Percentiles rank a stretch among this genome's conserved stretches.
These are phyloP conservation scores for Elephas maximus DNA, from an alignment of 2,113 vertebrate species.

Conservation along the genomic window DNA sequence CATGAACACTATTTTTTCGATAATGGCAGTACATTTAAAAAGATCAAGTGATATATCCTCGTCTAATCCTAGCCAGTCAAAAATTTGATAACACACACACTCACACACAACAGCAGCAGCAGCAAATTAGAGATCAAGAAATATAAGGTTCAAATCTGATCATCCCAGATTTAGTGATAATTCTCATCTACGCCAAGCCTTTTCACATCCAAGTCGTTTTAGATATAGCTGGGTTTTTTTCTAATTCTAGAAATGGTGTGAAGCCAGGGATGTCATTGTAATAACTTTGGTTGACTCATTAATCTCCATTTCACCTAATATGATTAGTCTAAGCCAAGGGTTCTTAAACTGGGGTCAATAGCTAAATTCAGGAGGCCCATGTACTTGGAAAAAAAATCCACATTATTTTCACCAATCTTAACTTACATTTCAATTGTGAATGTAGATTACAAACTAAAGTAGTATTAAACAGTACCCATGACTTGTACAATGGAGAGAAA, in stretches of 20 bases:
- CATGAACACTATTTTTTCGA: slow-evolving; percentile 21
- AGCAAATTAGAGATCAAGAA: slow-evolving; percentile 32
- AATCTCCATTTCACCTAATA: slow-evolving; percentile 20
- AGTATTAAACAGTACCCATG: background rate
- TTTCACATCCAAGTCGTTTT: slow-evolving; percentile 56
- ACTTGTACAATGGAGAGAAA: slow-evolving; percentile 40
- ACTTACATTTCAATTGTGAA: slow-evolving; percentile 48
- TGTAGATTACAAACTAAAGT: slow-evolving; percentile 25
- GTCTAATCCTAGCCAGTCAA: slow-evolving; percentile 14
- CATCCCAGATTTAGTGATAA: slow-evolving; percentile 28
- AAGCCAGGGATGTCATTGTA: slow-evolving; percentile 24
- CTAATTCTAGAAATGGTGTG: slow-evolving; percentile 34
- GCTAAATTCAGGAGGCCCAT: slow-evolving; percentile 32
- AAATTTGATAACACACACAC: background rate
- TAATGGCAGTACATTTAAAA: slow-evolving; percentile 46
- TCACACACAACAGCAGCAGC: background rate
- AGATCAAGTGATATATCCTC: slow-evolving; percentile 20
- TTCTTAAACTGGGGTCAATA: slow-evolving; percentile 21
- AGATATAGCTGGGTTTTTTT: slow-evolving; percentile 6
- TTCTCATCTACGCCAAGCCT: slow-evolving; percentile 37
- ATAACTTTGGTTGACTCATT: background rate
- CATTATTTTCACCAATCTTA: slow-evolving; percentile 51
- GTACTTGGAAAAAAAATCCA: slow-evolving; percentile 13
- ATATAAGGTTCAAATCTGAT: slow-evolving; percentile 26
- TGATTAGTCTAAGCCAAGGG: slow-evolving; percentile 24